phyloP scores from a whole-genome alignment of 2,113 vertebrate species.

The Mastomys coucha region DNA sequence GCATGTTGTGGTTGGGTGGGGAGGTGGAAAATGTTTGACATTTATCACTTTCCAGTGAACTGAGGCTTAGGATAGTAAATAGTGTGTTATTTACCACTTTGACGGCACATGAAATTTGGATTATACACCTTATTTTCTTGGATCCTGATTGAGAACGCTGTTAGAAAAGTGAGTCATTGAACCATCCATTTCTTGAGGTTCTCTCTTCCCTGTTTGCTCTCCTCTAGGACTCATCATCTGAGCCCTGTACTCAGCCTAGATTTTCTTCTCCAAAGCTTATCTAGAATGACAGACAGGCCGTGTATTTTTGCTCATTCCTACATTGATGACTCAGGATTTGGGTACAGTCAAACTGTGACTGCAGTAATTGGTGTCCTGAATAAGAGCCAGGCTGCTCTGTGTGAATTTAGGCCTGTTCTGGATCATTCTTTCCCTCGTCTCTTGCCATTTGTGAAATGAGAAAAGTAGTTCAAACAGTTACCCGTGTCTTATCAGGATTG shows the following conservation, averaged over 20 bases:
- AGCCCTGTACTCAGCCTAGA: neutral
- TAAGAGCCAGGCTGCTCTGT: conserved; percentile 21
- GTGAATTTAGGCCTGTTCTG: conserved; percentile 22
- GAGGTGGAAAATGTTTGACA: neutral
- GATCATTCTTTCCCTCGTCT: neutral
- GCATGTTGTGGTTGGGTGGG: neutral
- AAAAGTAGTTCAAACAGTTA: conserved; percentile 24
- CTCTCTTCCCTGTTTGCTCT: neutral
- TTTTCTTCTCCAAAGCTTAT: conserved; percentile 21
- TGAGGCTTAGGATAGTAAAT: neutral
- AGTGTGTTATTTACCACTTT: neutral
- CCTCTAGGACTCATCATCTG: neutral
- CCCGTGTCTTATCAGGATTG: neutral
- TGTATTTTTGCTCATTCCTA: conserved; percentile 33
- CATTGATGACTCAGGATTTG: conserved; percentile 60
- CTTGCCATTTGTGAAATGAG: conserved; percentile 41
- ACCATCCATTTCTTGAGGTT: neutral
- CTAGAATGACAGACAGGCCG: neutral
- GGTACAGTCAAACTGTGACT: conserved; percentile 26
- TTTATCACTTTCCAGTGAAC: neutral
- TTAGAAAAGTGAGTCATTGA: neutral
- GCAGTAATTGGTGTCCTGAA: neutral
- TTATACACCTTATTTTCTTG: neutral
- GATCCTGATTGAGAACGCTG: neutral
- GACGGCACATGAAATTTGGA: neutral